phyloP scores from a whole-genome alignment of 2,888 invertebrate species.

The Epiblema foenella region DNA sequence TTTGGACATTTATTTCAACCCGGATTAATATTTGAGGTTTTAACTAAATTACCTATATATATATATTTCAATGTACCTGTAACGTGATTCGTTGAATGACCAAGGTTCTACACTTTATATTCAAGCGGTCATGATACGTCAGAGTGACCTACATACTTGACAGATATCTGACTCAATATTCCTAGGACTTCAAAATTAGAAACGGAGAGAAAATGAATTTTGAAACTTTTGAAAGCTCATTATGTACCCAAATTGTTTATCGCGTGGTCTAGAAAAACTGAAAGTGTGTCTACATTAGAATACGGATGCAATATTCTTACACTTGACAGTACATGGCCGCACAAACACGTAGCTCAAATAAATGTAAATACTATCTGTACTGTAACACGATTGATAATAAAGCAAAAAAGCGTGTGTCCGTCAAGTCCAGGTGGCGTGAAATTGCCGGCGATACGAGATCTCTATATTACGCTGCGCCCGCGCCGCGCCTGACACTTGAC shows the following conservation, averaged over 20 bases:
- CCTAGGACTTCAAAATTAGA: no score
- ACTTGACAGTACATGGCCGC: slow-evolving; percentile 7
- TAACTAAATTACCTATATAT: not conserved
- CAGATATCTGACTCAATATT: no score
- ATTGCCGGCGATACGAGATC: slow-evolving; percentile 44
- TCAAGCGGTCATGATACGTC: no score
- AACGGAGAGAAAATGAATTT: no score
- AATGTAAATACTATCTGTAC: slow-evolving; percentile 23
- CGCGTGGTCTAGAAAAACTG: no score
- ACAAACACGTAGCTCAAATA: slow-evolving; percentile 21
- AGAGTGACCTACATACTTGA: no score
- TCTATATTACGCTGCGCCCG: slow-evolving; percentile 54
- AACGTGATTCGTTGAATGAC: not conserved
- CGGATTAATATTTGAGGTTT: not conserved
- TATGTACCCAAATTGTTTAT: no score
- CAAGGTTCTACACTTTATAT: no score
- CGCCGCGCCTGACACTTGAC: slow-evolving; percentile 68
- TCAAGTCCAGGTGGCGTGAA: slow-evolving; percentile 40
- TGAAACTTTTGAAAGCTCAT: no score
- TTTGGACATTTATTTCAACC: not conserved
- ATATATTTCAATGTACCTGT: not conserved
- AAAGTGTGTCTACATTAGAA: no score
- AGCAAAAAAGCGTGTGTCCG: slow-evolving; percentile 32
- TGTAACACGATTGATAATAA: slow-evolving; percentile 25
- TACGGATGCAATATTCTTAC: not conserved